Evolutionary conservation across 2,797 vertebrate species (phyloP), one percentile per base, ranked within the genome.

Genomic region (Fistularia tabacaria): DNA sequence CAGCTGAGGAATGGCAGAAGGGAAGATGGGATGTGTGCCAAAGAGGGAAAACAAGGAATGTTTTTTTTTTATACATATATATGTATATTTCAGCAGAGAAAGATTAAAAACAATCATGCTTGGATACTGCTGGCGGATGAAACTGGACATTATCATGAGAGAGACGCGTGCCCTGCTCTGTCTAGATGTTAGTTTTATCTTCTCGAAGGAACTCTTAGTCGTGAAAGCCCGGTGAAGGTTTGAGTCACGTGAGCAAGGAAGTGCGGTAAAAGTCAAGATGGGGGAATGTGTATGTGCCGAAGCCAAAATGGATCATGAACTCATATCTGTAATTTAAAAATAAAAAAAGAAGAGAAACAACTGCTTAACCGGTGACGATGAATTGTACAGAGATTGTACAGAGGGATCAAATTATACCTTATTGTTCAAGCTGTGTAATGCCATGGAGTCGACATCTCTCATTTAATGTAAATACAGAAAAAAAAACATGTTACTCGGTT

Each of bases 321-420:
- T 87, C 81, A 56, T 85, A 71, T 77, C 87, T 94, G 92, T 95
- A 90, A 91, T 93, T 93, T 92, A 49, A 52, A 14, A 43, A 90
- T n/a, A n/a, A 91, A 92, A 92, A 51, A 57, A 47, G 54, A 54
- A 58, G 40, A 57, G 50, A 51, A 9, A 42, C 47, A 56, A 56
- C 91, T 90, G 92, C 91, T 91, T 90, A 92, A 93, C 88, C 90
- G 87, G 92, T 90, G 90, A 91, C 86, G 88, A 94, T 93, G 93
- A 93, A 93, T 92, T 97, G 93, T 97, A 95, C 93, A 95, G 93
- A 93, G 93, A 93, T 92, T 97, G 93, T 97, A 96, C 94, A 94
- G 93, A 93, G 89, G 91, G 87, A 92, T 91, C 81, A 88, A 85
- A 88, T 85, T 88, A 90, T 92, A 92, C 93, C 91, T 92, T 90